These are phyloP conservation scores for Megaceryle maxima DNA, from an alignment of 2,113 vertebrate genomes.

Conservation along the genomic window DNA sequence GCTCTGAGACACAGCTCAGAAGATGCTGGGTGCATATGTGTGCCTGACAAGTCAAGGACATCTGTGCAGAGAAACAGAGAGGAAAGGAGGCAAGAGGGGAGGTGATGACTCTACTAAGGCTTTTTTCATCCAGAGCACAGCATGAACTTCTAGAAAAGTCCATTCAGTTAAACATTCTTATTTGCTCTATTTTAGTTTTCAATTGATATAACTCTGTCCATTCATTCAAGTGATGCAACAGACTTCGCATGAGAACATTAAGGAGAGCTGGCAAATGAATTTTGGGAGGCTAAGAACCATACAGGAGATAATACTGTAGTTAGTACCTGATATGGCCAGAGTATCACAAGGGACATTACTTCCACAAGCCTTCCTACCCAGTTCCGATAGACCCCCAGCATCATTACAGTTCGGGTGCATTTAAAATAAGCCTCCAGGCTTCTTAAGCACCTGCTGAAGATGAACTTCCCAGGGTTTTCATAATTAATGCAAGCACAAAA, in stretches of 20 bases:
- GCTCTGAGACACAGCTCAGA: not conserved
- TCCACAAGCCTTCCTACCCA: not conserved
- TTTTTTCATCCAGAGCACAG: not conserved
- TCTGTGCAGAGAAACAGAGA: not conserved
- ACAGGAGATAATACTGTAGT: not conserved
- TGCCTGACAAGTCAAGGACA: not conserved
- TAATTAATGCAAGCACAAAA: not conserved
- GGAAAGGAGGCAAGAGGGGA: not conserved
- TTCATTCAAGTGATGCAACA: not conserved
- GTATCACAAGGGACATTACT: not conserved
- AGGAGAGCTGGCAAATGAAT: not conserved
- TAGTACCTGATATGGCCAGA: not conserved
- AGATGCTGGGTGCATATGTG: fast-evolving
- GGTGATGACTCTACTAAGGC: not conserved
- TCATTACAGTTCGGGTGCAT: not conserved
- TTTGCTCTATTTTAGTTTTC: not conserved
- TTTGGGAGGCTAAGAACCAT: not conserved
- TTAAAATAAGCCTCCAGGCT: not conserved
- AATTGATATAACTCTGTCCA: not conserved
- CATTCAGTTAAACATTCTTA: not conserved
- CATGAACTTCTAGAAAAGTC: not conserved
- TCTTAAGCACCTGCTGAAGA: not conserved
- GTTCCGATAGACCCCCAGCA: not conserved
- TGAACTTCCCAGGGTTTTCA: not conserved
- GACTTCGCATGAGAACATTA: not conserved